Evolutionary conservation across 1,140 invertebrate genomes (phyloP).

Genomic region (Euglossa dilemma): DNA sequence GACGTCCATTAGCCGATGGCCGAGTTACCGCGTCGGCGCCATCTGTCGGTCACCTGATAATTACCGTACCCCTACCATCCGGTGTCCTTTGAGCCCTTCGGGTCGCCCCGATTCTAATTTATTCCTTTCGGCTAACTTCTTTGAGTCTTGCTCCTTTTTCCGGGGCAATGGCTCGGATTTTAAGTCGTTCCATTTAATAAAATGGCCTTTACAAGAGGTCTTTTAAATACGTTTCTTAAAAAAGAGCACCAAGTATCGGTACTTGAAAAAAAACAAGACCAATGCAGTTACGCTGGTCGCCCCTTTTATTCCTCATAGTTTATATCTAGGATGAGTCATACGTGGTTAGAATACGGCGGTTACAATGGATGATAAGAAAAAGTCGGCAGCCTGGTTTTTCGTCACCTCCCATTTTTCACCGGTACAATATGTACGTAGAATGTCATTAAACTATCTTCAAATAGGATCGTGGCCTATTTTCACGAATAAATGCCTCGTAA

Average conservation of each 20-base stretch:
- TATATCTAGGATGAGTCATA: neutral
- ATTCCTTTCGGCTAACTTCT: neutral
- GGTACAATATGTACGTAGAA: neutral
- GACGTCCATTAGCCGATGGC: slow-evolving; percentile 12
- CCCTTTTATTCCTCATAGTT: neutral
- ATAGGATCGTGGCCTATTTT: neutral
- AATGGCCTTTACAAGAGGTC: neutral
- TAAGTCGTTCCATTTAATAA: neutral
- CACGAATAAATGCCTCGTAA: neutral
- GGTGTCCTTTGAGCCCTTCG: slow-evolving; percentile 9
- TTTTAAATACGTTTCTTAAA: neutral
- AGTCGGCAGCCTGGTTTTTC: neutral
- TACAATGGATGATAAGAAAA: neutral
- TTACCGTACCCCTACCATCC: neutral
- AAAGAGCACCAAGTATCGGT: neutral
- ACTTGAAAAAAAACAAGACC: no score
- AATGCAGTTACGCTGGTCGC: neutral
- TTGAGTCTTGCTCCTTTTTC: neutral
- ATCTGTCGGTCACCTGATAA: slow-evolving; percentile 46
- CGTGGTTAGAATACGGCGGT: neutral
- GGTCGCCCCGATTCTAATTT: slow-evolving; percentile 20
- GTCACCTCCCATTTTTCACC: neutral
- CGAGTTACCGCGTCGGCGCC: slow-evolving; percentile 28
- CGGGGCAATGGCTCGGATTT: neutral
- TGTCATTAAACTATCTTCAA: neutral